Conservation (phyloP, 2,888 invertebrate genomes). For the Drosophila algonquin region DNA sequence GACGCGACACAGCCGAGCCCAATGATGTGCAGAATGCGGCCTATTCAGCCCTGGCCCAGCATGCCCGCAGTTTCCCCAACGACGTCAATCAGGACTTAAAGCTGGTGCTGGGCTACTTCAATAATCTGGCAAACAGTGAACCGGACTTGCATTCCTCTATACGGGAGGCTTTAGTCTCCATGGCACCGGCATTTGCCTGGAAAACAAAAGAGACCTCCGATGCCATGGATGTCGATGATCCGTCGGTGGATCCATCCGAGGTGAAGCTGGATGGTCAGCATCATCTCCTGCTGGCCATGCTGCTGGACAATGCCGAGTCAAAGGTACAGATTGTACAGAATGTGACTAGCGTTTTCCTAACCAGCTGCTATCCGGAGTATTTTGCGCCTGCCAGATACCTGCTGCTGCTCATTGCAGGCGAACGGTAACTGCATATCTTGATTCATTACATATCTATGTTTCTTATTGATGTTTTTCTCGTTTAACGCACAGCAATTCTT, state of each 20-base stretch:
- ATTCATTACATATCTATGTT: neutral
- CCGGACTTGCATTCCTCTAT: slow-evolving; percentile 87
- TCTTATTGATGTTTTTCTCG: neutral
- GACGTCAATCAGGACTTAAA: slow-evolving; percentile 88
- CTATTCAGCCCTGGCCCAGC: slow-evolving; percentile 83
- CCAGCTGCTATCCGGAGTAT: slow-evolving; percentile 91
- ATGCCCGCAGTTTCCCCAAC: slow-evolving; percentile 85
- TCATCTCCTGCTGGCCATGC: slow-evolving; percentile 86
- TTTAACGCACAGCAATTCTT: slow-evolving; percentile 73
- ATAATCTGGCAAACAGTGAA: slow-evolving; percentile 80
- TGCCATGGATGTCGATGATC: slow-evolving; percentile 62
- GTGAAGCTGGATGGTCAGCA: slow-evolving; percentile 83
- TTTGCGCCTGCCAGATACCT: slow-evolving; percentile 93
- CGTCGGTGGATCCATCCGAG: slow-evolving; percentile 37
- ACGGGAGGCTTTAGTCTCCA: slow-evolving; percentile 88
- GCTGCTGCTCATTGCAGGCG: slow-evolving; percentile 92
- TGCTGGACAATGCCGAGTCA: slow-evolving; percentile 90
- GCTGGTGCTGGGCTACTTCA: slow-evolving; percentile 82
- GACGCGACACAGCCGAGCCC: slow-evolving; percentile 80
- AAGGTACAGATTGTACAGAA: slow-evolving; percentile 92
- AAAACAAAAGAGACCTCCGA: slow-evolving; percentile 68
- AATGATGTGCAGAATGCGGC: slow-evolving; percentile 85
- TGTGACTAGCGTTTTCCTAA: slow-evolving; percentile 92
- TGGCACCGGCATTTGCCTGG: slow-evolving; percentile 87
- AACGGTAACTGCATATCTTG: slow-evolving; percentile 86